These are phyloP conservation scores for Eupithecia centaureata DNA, from an alignment of 2,888 invertebrate genomes.

Conservation along the genomic window DNA sequence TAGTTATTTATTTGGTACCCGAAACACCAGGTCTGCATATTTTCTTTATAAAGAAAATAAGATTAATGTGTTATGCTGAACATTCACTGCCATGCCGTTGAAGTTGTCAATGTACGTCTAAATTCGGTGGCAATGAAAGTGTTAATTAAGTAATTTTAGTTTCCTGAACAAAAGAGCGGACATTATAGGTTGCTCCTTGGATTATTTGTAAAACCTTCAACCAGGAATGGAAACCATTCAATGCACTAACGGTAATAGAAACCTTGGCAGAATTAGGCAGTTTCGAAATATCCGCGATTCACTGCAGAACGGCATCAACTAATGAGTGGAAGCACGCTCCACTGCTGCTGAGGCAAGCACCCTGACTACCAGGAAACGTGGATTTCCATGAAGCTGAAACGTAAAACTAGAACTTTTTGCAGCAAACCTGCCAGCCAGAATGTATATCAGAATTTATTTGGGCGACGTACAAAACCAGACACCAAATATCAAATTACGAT, in stretches of 20 bases:
- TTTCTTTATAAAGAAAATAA: too few relatives aligned
- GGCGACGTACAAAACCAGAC: background rate
- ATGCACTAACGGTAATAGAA: constrained; percentile 34
- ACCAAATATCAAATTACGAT: background rate
- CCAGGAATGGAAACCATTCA: constrained; percentile 30
- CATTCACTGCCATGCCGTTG: background rate
- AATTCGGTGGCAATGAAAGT: background rate
- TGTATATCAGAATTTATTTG: background rate
- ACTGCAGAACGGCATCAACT: constrained; percentile 50
- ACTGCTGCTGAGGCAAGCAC: constrained; percentile 61
- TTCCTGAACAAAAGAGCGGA: background rate
- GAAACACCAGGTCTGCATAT: background rate
- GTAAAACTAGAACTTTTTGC: background rate
- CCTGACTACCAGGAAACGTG: constrained; percentile 63
- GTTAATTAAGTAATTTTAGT: background rate
- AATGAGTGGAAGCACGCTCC: constrained; percentile 73
- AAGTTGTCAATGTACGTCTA: background rate
- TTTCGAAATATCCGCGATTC: constrained; percentile 57
- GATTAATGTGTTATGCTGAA: too few relatives aligned
- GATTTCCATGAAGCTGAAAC: constrained; percentile 11
- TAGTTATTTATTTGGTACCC: too few relatives aligned
- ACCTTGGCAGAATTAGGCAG: constrained; percentile 58
- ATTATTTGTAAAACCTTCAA: constrained; percentile 4
- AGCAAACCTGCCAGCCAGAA: background rate
- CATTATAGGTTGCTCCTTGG: background rate